Conservation (phyloP, 2,113 vertebrate species). For the Rhinichthys klamathensis region DNA sequence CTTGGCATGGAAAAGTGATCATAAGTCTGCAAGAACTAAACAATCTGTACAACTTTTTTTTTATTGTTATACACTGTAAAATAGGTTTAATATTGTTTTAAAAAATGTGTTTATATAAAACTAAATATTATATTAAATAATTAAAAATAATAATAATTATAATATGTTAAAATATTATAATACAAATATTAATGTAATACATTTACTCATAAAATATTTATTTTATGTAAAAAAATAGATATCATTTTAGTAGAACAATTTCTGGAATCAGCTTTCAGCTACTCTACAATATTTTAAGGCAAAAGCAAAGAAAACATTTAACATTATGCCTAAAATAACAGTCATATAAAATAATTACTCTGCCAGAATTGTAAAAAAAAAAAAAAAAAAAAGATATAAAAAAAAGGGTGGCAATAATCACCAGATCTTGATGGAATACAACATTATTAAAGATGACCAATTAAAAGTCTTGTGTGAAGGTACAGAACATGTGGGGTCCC, state of each 20-base stretch:
- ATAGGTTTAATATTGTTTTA: neutral
- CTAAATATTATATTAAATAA: no score
- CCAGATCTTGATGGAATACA: slow-evolving; percentile 41
- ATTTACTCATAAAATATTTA: no score
- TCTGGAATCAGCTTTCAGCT: neutral
- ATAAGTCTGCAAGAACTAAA: neutral
- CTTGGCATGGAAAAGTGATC: neutral
- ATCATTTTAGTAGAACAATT: neutral
- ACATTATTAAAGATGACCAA: slow-evolving; percentile 33
- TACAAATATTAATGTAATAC: no score
- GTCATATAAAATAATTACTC: neutral
- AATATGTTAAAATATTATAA: no score
- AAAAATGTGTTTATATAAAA: neutral
- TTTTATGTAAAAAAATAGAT: no score
- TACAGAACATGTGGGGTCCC: slow-evolving; percentile 81
- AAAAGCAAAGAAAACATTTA: neutral
- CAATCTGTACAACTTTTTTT: neutral
- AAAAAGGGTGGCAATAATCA: neutral
- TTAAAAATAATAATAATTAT: no score
- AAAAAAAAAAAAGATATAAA: neutral
- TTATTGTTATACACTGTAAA: neutral
- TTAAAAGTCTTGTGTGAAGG: slow-evolving; percentile 49
- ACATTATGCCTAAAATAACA: neutral
- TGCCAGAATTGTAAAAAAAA: neutral
- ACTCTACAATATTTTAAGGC: neutral